These are phyloP conservation scores for Mimachlamys varia DNA, from an alignment of 2,888 invertebrate species.

Conservation along the genomic window DNA sequence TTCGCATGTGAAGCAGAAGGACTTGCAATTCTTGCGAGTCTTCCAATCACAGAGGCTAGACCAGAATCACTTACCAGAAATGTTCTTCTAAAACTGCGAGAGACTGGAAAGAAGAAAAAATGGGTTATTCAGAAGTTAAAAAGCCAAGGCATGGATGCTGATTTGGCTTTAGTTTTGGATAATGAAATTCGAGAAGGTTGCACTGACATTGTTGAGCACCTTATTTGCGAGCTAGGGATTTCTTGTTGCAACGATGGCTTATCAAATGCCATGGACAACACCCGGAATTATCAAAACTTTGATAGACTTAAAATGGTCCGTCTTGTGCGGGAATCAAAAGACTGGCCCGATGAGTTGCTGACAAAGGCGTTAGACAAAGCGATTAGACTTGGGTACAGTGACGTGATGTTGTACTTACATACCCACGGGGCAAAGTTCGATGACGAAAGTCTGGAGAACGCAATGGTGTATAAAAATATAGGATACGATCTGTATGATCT, in stretches of 20 bases:
- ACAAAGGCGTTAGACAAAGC: not conserved
- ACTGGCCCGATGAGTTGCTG: not conserved
- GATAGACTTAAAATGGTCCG: not conserved
- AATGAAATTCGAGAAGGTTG: not conserved
- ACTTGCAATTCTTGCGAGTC: not conserved
- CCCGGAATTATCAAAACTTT: not conserved
- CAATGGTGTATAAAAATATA: not conserved
- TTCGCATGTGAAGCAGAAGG: not conserved
- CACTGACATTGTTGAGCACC: not conserved
- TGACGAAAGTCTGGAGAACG: not conserved
- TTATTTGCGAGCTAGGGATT: not conserved
- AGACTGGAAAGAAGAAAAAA: not conserved
- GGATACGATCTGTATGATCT: not conserved
- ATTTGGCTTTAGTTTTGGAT: not conserved
- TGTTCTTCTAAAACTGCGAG: not conserved
- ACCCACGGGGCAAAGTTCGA: not conserved
- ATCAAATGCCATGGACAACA: constrained; percentile 23
- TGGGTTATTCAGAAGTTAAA: not conserved
- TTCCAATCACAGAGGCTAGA: not conserved
- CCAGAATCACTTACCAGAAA: not conserved
- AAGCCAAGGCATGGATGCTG: not conserved
- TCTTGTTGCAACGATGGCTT: not conserved
- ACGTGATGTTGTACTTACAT: not conserved
- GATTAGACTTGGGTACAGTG: not conserved
- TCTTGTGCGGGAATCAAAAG: not conserved